Conservation (phyloP, 2,797 vertebrate genomes). For the Clamator glandarius region DNA sequence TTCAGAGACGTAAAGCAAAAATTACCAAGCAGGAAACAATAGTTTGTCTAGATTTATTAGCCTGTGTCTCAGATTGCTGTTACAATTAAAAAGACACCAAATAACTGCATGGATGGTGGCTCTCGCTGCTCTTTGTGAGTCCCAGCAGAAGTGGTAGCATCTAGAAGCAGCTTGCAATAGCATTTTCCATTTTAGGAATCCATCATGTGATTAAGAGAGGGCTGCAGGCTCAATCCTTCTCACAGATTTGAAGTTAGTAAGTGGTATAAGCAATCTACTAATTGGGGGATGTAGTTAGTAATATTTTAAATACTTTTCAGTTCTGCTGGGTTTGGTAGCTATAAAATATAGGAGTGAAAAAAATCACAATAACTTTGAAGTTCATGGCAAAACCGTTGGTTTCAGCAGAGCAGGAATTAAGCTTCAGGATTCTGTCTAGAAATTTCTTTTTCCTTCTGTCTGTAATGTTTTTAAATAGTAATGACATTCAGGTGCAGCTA, state of each 20-base stretch:
- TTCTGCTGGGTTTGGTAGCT: not conserved
- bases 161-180: not conserved
- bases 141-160: not conserved
- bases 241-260: not conserved
- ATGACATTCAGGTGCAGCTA: not conserved
- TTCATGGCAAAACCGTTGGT: not conserved
- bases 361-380: not conserved
- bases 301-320: not conserved
- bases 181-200: not conserved
- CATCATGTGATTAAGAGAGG: not conserved
- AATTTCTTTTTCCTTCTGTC: not conserved
- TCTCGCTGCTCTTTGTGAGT: not conserved
- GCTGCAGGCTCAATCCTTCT: not conserved
- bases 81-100: not conserved
- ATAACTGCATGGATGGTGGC: not conserved
- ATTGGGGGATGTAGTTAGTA: not conserved
- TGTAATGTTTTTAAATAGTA: not conserved
- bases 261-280: not conserved
- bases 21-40: not conserved
- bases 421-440: not conserved
- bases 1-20: not conserved
- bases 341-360: not conserved
- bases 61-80: not conserved
- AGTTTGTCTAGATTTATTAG: not conserved
- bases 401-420: not conserved